Base-by-base conservation (phyloP, 2,113 vertebrate species). In the Megaceryle torquata region DNA sequence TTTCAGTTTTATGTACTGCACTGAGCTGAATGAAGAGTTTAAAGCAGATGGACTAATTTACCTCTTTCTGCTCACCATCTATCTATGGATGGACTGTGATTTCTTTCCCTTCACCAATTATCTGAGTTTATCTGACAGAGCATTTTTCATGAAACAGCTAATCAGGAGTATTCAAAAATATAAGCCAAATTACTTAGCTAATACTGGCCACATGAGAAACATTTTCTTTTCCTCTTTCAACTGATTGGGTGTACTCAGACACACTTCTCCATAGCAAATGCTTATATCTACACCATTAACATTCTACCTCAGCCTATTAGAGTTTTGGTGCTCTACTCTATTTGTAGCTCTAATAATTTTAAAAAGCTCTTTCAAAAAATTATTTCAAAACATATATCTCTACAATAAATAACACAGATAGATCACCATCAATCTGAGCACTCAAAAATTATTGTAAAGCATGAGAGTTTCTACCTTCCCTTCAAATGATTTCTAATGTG, bases 371-470 rank as follows among this genome's bases (percentile, higher is more conserved):
- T 94, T 88, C 9, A 44, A 61, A 87, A 90, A 86, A 87, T 51
- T 89, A 89, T 96, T 95, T 96, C 83, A 75, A 94, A 96, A 89
- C 60, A 53, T 96, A 60, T 44, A 76, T 94, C 65, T 81, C 33
- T 79, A 43, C 72, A 89, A 95, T 92, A 96, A 97, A 97, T 97
- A 97, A 92, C 46, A 79, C 48, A 76, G 86, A 80, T 86, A 95
- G 84, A 96, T 93, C 87, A 72, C 88, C 92, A 85, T 96, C 95
- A 96, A 93, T 96, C 89, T 78, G 44, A 61, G 80, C 71, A 86
- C 82, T 97, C 85, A 95, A 93, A 97, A 95, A 95, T 95, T 96
- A 97, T 83, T 93, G 96, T 91, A 95, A 96, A 94, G 77, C 31
- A 61, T 56, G 77, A 92, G 93, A 91, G 89, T 86, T 87, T 91